Conservation (phyloP, 2,888 invertebrate genomes). For the Autographa gamma region DNA sequence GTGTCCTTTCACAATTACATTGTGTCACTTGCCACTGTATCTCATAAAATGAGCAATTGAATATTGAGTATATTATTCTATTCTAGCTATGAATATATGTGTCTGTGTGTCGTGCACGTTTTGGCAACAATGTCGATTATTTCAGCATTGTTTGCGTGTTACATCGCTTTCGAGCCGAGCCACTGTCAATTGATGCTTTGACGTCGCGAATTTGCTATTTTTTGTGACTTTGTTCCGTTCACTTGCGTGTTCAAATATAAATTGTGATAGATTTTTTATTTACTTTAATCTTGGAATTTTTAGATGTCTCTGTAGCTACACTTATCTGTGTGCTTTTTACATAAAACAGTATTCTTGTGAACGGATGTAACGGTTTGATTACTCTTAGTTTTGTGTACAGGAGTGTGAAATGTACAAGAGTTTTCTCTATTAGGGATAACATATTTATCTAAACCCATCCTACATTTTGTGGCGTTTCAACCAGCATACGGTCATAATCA, state of each 20-base stretch:
- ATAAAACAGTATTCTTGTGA: too few relatives aligned
- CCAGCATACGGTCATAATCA: constrained; percentile 17
- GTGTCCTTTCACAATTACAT: background rate
- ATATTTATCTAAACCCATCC: too few relatives aligned
- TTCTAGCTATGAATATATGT: constrained; percentile 21
- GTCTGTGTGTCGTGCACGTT: constrained; percentile 38
- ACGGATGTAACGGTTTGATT: too few relatives aligned
- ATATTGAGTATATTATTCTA: background rate
- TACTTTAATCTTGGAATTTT: background rate
- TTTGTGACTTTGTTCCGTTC: constrained; percentile 17
- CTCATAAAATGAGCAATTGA: background rate
- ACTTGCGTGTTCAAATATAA: background rate
- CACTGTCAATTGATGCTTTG: constrained; percentile 39
- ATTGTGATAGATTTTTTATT: background rate
- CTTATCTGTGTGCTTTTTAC: background rate
- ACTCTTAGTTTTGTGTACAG: too few relatives aligned
- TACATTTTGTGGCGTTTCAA: constrained; percentile 6
- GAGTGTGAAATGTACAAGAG: too few relatives aligned
- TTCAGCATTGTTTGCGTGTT: constrained; percentile 43
- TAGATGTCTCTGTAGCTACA: background rate
- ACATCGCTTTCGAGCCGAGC: constrained; percentile 14
- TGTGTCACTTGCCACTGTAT: background rate
- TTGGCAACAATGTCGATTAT: constrained; percentile 49
- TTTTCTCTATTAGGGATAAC: too few relatives aligned
- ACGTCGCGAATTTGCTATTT: constrained; percentile 10